phyloP scores from a whole-genome alignment of 2,888 invertebrate genomes.

The Sturmia bella region DNA sequence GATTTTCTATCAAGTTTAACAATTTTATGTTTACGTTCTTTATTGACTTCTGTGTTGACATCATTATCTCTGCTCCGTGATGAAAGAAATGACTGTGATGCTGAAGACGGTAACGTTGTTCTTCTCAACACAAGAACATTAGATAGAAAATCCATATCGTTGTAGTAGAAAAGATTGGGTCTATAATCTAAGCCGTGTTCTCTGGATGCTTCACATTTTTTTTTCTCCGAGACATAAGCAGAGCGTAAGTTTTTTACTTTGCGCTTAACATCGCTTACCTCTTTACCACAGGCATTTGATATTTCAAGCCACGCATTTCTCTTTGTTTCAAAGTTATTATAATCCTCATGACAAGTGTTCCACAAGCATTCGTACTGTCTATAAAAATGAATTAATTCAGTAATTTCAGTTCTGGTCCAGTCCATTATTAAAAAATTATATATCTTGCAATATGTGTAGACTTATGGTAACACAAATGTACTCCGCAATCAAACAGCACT shows the following conservation, averaged over 20 bases:
- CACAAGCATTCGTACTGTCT: constrained; percentile 69
- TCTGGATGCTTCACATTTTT: constrained; percentile 65
- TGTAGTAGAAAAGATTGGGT: constrained; percentile 68
- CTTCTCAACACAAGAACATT: constrained; percentile 57
- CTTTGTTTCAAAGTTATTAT: constrained; percentile 65
- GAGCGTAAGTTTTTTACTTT: constrained; percentile 71
- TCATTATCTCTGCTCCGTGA: neutral
- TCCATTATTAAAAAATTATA: constrained; percentile 49
- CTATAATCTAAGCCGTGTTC: constrained; percentile 22
- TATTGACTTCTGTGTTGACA: neutral
- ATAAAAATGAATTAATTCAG: constrained; percentile 62
- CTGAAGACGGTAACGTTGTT: neutral
- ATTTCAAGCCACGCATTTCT: constrained; percentile 67
- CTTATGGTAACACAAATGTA: too few species aligned
- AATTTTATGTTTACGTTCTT: constrained; percentile 47
- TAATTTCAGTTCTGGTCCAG: constrained; percentile 58
- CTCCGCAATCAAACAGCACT: neutral
- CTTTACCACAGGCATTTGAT: constrained; percentile 49
- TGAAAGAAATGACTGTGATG: constrained; percentile 9
- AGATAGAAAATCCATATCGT: constrained; percentile 65
- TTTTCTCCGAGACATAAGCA: constrained; percentile 69
- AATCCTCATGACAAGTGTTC: constrained; percentile 65
- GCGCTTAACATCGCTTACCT: constrained; percentile 62
- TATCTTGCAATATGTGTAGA: neutral
- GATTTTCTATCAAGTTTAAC: constrained; percentile 52